These are phyloP conservation scores for Tokudaia tokunoshimensis DNA, from an alignment of 2,797 vertebrate species.

Conservation along the genomic window DNA sequence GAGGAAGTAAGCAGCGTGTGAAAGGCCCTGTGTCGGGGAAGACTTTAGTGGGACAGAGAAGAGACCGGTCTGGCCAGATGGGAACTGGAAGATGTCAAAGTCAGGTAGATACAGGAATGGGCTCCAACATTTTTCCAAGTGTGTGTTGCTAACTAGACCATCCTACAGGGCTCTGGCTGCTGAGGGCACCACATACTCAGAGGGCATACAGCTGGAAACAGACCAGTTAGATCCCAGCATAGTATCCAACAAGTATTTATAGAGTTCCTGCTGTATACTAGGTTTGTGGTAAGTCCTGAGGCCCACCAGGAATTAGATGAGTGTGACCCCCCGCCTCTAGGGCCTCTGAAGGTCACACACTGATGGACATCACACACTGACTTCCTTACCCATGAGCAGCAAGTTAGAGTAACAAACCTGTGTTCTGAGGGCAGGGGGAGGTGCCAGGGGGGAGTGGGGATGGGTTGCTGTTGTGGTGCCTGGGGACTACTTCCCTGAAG, in stretches of 20 bases:
- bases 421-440: background rate
- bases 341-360: background rate
- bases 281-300: background rate
- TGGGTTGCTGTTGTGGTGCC: background rate
- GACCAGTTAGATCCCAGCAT: background rate
- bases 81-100: background rate
- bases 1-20: accelerated
- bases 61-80: background rate
- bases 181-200: background rate
- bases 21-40: background rate
- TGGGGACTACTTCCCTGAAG: background rate
- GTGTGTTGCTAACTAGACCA: background rate
- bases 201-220: background rate
- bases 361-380: background rate
- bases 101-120: background rate
- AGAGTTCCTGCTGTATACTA: background rate
- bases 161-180: background rate
- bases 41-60: background rate
- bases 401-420: background rate
- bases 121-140: background rate
- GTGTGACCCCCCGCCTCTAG: accelerated
- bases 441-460: background rate
- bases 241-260: background rate
- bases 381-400: background rate
- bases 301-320: background rate